Base-by-base conservation (phyloP, 2,888 invertebrate genomes). In the Macrophya alboannulata region DNA sequence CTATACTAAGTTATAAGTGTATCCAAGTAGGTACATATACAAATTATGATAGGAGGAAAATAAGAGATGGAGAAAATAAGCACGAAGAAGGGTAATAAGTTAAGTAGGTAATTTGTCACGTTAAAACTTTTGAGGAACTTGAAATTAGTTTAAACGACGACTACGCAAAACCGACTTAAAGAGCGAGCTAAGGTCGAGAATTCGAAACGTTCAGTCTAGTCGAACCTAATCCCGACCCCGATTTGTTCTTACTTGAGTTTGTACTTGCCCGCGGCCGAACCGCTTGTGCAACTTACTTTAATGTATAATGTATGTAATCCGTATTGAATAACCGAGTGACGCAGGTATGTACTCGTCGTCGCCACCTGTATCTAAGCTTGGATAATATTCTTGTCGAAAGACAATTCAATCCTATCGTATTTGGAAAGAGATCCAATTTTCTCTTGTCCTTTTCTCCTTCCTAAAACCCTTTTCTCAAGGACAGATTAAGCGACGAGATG, bases 241-340 rank as follows among this genome's bases (percentile, higher is more conserved):
- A 74, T 74, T 74, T 74, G 6, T 74, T 45, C 72, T 21, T 68
- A 17, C 37, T 68, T 68, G 68, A 68, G 72, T 45, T 45, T 55
- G 55, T 40, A 40, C 71, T 43, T 45, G 72, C 72, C 72, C 43
- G 72, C 17, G 72, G 72, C 45, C 45, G 12, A 21, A 45, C 45
- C 43, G 40, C 72, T 74, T 45, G 43, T 74, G 72, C 72, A 45
- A 74, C 72, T 45, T 74, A 12, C 17, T 74, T 74, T 74, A 74
- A 45, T 74, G 72, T 74, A 74, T 74, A 74, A 74, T 74, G 72
- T 74, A 45, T 74, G 72, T 74, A 74, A 74, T 74, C 72, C 72
- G 6, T 68, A 6, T 68, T 37, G 17, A 68, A 68, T 37, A 68
- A 68, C 37, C 68, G 37, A 68, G 68, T 45, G 72, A 74, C 43